Evolutionary conservation across 2,113 vertebrate species (phyloP).

Genomic region (Poecilia latipinna): DNA sequence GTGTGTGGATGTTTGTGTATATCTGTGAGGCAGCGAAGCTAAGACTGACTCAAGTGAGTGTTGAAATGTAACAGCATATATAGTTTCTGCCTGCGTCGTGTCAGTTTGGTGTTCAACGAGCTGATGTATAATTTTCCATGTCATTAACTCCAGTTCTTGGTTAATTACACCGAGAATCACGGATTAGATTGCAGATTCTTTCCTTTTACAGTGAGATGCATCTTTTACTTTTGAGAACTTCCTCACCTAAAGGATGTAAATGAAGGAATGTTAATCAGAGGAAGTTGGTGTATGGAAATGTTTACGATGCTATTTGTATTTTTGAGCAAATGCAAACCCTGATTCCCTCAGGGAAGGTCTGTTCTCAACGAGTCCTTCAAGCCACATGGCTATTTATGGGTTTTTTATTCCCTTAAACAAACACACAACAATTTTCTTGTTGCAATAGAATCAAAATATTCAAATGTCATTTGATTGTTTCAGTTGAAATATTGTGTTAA

Average conservation of each 20-base stretch:
- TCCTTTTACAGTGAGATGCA: not conserved
- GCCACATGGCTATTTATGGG: not conserved
- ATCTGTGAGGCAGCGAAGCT: constrained; percentile 50
- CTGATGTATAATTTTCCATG: constrained; percentile 46
- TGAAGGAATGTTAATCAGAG: not conserved
- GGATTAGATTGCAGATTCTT: not conserved
- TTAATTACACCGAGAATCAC: not conserved
- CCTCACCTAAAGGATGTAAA: not conserved
- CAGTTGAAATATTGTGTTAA: not conserved
- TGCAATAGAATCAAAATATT: not conserved
- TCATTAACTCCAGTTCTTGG: constrained; percentile 41
- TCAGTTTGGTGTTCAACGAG: constrained; percentile 35
- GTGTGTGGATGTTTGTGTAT: constrained; percentile 47
- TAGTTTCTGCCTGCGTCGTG: constrained; percentile 44
- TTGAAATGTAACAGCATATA: constrained; percentile 63
- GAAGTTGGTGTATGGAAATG: not conserved
- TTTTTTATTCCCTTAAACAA: not conserved
- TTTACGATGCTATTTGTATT: not conserved
- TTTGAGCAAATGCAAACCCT: not conserved
- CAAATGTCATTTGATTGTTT: not conserved
- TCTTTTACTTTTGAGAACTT: not conserved
- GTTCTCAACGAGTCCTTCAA: not conserved
- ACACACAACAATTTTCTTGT: not conserved
- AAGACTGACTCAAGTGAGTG: constrained; percentile 67
- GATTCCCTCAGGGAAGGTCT: not conserved